Conservation (phyloP, 2,888 invertebrate species). For the Lasioglossum lativentre region DNA sequence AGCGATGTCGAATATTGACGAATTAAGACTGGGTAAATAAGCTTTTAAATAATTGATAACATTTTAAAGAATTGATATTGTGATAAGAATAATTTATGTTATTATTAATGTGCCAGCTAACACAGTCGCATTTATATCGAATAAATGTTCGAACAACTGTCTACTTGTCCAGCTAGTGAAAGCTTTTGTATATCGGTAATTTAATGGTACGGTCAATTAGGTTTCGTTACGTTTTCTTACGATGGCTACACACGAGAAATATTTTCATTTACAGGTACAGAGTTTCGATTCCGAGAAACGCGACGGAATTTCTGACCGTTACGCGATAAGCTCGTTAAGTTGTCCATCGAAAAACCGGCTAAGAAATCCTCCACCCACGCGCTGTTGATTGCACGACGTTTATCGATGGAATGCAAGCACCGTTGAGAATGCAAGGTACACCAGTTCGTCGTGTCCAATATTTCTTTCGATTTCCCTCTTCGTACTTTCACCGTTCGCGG, state of each 20-base stretch:
- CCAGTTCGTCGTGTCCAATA: slow-evolving; percentile 25
- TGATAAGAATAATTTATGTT: too few relatives aligned
- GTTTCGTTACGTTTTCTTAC: neutral
- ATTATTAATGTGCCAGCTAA: too few relatives aligned
- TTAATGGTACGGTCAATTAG: neutral
- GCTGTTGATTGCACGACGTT: slow-evolving; percentile 38
- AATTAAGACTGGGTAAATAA: too few relatives aligned
- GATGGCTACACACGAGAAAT: neutral
- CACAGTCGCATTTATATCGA: neutral
- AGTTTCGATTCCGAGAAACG: slow-evolving; percentile 3
- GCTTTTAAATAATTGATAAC: too few relatives aligned
- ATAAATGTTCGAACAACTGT: neutral
- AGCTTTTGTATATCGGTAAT: neutral
- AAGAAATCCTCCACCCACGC: slow-evolving; percentile 44
- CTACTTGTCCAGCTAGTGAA: neutral
- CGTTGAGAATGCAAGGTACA: slow-evolving; percentile 42
- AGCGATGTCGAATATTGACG: too few relatives aligned
- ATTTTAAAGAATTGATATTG: too few relatives aligned
- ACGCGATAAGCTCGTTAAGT: slow-evolving; percentile 25
- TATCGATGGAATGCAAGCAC: slow-evolving; percentile 50
- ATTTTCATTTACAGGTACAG: neutral
- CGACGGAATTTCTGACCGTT: slow-evolving; percentile 1
- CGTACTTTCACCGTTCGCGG: slow-evolving; percentile 47
- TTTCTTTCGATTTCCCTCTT: slow-evolving; percentile 39
- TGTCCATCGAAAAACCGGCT: slow-evolving; percentile 29